phyloP scores from a whole-genome alignment of 2,113 vertebrate species.

The Athene cunicularia region DNA sequence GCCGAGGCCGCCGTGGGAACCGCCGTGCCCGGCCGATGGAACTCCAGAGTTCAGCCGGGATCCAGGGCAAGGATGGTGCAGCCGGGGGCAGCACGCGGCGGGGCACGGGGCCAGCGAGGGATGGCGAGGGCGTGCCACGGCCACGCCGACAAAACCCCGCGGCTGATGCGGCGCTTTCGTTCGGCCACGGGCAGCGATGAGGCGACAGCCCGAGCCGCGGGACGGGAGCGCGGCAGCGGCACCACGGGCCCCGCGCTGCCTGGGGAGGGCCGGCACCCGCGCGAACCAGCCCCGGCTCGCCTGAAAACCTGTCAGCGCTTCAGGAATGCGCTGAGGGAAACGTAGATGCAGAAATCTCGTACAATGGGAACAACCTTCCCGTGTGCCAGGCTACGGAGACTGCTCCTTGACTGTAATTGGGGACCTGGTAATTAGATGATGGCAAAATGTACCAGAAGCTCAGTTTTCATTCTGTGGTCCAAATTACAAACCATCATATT shows the following conservation, averaged over 20 bases:
- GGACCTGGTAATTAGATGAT: conserved; percentile 83
- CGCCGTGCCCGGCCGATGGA: fast-evolving
- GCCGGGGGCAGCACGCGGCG: fast-evolving
- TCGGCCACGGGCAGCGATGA: fast-evolving
- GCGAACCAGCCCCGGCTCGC: fast-evolving
- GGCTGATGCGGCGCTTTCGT: fast-evolving
- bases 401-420: conserved; percentile 79
- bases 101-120: fast-evolving
- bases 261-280: background rate
- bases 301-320: background rate
- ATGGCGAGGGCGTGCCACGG: fast-evolving
- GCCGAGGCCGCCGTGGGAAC: background rate
- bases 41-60: background rate
- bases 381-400: conserved; percentile 62
- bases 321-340: conserved; percentile 5
- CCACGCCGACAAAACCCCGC: fast-evolving
- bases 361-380: conserved; percentile 74
- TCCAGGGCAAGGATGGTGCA: background rate
- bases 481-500: conserved; percentile 91
- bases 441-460: conserved; percentile 85
- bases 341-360: background rate
- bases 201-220: fast-evolving
- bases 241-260: fast-evolving
- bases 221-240: fast-evolving
- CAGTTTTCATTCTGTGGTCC: conserved; percentile 87